Base-by-base conservation (phyloP, 2,797 vertebrate species). In the Rhinogobio ventralis region DNA sequence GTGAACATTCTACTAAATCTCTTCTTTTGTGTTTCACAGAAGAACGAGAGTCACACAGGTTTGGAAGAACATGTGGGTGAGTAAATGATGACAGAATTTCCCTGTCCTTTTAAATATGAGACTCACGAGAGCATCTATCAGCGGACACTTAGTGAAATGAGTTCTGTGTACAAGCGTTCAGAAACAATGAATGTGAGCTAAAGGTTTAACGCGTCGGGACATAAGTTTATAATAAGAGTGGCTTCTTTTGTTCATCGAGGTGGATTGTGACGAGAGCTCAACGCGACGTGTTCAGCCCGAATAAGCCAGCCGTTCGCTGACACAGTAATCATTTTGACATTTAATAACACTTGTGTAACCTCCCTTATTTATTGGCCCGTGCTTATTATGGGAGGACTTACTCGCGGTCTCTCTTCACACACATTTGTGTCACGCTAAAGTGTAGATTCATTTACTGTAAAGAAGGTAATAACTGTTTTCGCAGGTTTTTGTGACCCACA, bases 301-400 rank as follows among this genome's bases (percentile, higher is more conserved):
- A 90, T 94, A 92, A 92, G 86, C 90, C 78, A 79, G 45, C 81
- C 79, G 83, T 85, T 82, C 89, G 79, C 57, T 90, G 88, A 93
- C 85, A 90, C 84, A 83, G 82, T 91, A 92, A 92, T 93, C 91
- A 91, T 89, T 90, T 81, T 90, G 91, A 94, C 92, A 89, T 92
- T 92, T 92, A 93, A 92, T 92, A 92, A 93, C 89, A 90, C 89
- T 93, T 92, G 90, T 89, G 89, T 92, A 92, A 92, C 87, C 90
- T 85, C 82, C 86, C 85, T 90, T 91, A 85, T 92, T 91, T 91
- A 90, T 82, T 25, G 66, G 74, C 25, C 45, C n/a, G 72, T 39
- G 45, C 80, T 86, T 60, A 28, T 53, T 85, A 83, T 81, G 72
- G 55, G 19, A 77, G 39, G 51, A 68, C 30, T 51, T 42, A 67